These are phyloP conservation scores for Smithornis capensis DNA, from an alignment of 2,113 vertebrate genomes.

Conservation along the genomic window DNA sequence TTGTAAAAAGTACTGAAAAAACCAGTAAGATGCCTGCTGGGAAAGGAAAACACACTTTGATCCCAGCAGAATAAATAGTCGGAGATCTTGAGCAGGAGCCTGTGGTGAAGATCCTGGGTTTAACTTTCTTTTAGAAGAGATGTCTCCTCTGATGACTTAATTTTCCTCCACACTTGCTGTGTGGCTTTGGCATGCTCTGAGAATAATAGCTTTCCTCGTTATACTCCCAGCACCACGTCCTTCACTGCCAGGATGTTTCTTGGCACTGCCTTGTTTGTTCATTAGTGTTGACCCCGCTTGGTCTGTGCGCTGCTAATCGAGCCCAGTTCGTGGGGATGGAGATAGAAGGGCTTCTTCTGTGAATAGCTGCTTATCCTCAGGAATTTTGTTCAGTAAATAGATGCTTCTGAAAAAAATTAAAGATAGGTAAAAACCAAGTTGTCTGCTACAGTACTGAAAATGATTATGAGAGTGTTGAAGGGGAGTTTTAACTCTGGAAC, in stretches of 20 bases:
- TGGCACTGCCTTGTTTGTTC: constrained; percentile 53
- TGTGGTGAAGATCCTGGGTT: neutral
- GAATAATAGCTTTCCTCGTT: constrained; percentile 48
- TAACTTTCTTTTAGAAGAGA: constrained; percentile 33
- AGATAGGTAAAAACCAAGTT: neutral
- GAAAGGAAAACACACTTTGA: neutral
- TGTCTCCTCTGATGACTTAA: constrained; percentile 37
- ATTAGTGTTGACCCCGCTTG: constrained; percentile 15
- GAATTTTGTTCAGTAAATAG: neutral
- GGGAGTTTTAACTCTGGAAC: neutral
- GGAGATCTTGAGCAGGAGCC: neutral
- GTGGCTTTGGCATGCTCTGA: constrained; percentile 36
- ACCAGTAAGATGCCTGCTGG: neutral
- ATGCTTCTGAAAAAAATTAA: neutral
- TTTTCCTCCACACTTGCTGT: constrained; percentile 19
- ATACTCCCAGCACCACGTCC: constrained; percentile 37
- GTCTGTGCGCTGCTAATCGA: neutral
- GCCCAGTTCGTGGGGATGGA: neutral
- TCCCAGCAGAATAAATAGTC: neutral
- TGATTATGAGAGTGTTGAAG: neutral
- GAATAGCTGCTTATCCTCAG: neutral
- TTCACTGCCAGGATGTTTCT: constrained; percentile 49
- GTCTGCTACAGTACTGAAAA: neutral
- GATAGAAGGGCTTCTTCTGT: neutral
- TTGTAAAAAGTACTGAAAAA: neutral